Conservation (phyloP, 2,888 invertebrate species). For the Parthenolecanium corni region DNA sequence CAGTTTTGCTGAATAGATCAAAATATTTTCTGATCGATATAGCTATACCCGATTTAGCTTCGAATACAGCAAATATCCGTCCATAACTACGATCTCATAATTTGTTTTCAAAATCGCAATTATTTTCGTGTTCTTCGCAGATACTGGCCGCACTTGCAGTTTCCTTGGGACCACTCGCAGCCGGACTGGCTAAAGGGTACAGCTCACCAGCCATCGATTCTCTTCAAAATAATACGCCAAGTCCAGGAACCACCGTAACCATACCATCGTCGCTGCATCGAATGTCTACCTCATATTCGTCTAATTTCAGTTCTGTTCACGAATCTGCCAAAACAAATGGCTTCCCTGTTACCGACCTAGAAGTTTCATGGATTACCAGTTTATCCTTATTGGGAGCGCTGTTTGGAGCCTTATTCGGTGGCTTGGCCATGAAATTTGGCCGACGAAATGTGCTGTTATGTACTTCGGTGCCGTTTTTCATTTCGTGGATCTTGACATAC, state of each 20-base stretch:
- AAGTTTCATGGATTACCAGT: conserved; percentile 72
- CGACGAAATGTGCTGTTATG: conserved; percentile 56
- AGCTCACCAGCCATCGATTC: conserved; percentile 71
- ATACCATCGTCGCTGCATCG: background rate
- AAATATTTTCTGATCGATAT: too few relatives aligned
- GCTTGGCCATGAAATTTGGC: conserved; percentile 64
- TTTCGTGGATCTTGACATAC: conserved; percentile 71
- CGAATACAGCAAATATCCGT: too few relatives aligned
- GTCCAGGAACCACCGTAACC: conserved; percentile 4
- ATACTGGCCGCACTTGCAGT: conserved; percentile 65
- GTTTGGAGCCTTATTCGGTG: conserved; percentile 66
- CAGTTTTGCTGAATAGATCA: too few relatives aligned
- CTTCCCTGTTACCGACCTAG: conserved; percentile 42
- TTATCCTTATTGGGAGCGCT: conserved; percentile 66
- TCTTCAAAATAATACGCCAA: conserved; percentile 45
- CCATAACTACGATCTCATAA: too few relatives aligned
- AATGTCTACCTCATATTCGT: background rate
- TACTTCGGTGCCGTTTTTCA: conserved; percentile 61
- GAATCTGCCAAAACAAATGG: conserved; percentile 16
- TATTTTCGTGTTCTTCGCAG: too few relatives aligned
- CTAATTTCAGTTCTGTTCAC: conserved; percentile 5
- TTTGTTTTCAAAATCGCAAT: too few relatives aligned
- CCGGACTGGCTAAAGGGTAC: conserved; percentile 69
- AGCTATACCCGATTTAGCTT: too few relatives aligned
- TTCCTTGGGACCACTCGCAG: conserved; percentile 65